These are phyloP conservation scores for Eucriotettix oculatus DNA, from an alignment of 2,888 invertebrate species.

Conservation along the genomic window DNA sequence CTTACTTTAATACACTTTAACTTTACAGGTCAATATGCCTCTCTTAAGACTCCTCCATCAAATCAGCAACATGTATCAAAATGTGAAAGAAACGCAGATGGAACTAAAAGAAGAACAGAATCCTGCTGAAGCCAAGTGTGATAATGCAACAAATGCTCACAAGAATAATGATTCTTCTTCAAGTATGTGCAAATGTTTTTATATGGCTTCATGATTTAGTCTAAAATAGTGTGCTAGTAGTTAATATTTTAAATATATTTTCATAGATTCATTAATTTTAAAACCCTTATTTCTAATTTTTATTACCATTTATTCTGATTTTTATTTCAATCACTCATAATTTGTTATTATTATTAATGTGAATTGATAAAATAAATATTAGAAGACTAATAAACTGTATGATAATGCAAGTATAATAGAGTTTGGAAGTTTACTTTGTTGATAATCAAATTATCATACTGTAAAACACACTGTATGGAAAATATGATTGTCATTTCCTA, in stretches of 20 bases:
- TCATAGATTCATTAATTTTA: slow-evolving; percentile 6
- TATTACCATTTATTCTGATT: too few relatives aligned
- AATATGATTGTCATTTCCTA: too few relatives aligned
- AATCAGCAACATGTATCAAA: slow-evolving; percentile 94
- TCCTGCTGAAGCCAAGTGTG: slow-evolving; percentile 23
- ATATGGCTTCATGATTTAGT: background rate
- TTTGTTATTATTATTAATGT: too few relatives aligned
- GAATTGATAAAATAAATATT: too few relatives aligned
- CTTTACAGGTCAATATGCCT: slow-evolving; percentile 77
- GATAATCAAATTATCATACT: too few relatives aligned
- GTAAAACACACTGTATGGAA: too few relatives aligned
- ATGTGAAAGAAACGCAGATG: slow-evolving; percentile 85
- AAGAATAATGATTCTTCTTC: slow-evolving; percentile 43
- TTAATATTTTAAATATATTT: background rate
- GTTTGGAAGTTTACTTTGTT: too few relatives aligned
- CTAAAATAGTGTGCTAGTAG: background rate
- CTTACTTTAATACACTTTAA: background rate
- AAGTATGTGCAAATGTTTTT: slow-evolving; percentile 24
- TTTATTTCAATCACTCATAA: too few relatives aligned
- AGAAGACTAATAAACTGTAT: too few relatives aligned
- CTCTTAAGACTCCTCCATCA: slow-evolving; percentile 80
- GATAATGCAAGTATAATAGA: too few relatives aligned
- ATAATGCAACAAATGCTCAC: slow-evolving; percentile 23
- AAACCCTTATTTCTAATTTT: too few relatives aligned
- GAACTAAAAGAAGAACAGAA: slow-evolving; percentile 63